These are phyloP conservation scores for Tetanocera ferruginea DNA, from an alignment of 2,888 invertebrate genomes.

Conservation along the genomic window DNA sequence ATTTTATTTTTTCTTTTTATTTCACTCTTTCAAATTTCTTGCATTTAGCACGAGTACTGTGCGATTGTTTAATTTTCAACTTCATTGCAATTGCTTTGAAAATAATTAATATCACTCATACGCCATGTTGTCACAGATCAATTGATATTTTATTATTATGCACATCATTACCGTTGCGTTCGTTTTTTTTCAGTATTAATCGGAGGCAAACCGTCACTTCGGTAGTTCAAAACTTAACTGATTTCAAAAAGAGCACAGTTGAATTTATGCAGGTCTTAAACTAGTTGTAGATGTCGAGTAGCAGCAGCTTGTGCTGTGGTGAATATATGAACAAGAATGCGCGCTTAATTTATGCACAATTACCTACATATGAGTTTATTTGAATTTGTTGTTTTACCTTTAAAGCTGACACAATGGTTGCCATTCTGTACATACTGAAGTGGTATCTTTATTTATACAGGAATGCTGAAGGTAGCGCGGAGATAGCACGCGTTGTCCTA, in stretches of 20 bases:
- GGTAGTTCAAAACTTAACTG: slow-evolving; percentile 17
- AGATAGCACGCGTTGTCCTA: background rate
- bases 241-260: background rate
- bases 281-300: background rate
- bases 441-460: too few species aligned
- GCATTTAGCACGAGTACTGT: too few species aligned
- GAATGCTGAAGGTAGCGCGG: too few species aligned
- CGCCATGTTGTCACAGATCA: background rate
- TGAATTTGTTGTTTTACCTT: slow-evolving; percentile 4
- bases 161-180: too few species aligned
- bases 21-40: background rate
- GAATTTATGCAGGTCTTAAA: background rate
- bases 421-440: too few species aligned
- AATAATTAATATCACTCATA: slow-evolving; percentile 7
- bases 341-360: slow-evolving; percentile 26
- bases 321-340: background rate
- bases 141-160: background rate
- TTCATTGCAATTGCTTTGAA: background rate
- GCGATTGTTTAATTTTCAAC: too few species aligned
- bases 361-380: slow-evolving; percentile 10
- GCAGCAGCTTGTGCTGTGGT: background rate
- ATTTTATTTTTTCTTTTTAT: background rate
- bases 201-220: slow-evolving; percentile 33
- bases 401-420: too few species aligned
- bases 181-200: too few species aligned